Conservation (phyloP, 2,797 vertebrate species). For the Hipposideros larvatus region DNA sequence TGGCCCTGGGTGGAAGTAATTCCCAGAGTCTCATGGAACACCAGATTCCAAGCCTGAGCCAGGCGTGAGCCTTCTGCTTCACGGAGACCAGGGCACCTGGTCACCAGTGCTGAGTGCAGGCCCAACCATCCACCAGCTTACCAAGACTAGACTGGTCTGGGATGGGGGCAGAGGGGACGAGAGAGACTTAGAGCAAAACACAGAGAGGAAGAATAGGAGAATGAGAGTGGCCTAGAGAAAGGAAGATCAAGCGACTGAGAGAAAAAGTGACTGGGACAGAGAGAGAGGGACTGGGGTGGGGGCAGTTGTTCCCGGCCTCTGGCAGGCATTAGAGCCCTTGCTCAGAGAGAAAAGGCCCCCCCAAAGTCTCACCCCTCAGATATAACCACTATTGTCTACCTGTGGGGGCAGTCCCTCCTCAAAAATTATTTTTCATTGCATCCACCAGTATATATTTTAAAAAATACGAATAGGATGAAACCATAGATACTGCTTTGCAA, state of each 20-base stretch:
- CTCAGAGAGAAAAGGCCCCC: background rate
- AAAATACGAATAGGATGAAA: background rate
- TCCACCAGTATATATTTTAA: background rate
- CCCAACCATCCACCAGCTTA: rapidly evolving
- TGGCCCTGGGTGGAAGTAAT: background rate
- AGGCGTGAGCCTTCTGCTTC: background rate
- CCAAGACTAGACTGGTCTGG: background rate
- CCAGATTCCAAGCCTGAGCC: background rate
- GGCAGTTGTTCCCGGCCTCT: background rate
- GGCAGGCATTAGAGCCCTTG: background rate
- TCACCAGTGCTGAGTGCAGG: background rate
- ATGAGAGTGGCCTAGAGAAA: background rate
- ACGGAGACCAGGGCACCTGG: background rate
- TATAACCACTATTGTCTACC: background rate
- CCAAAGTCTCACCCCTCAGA: background rate
- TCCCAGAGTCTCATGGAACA: background rate
- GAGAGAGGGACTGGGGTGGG: background rate
- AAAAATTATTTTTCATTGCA: background rate
- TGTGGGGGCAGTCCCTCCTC: background rate
- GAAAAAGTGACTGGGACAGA: background rate
- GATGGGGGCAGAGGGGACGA: background rate
- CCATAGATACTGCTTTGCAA: background rate
- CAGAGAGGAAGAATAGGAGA: background rate
- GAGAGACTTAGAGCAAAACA: background rate
- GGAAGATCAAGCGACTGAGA: background rate